Base-by-base conservation (phyloP, 2,797 vertebrate genomes). In the Nyctibius grandis region DNA sequence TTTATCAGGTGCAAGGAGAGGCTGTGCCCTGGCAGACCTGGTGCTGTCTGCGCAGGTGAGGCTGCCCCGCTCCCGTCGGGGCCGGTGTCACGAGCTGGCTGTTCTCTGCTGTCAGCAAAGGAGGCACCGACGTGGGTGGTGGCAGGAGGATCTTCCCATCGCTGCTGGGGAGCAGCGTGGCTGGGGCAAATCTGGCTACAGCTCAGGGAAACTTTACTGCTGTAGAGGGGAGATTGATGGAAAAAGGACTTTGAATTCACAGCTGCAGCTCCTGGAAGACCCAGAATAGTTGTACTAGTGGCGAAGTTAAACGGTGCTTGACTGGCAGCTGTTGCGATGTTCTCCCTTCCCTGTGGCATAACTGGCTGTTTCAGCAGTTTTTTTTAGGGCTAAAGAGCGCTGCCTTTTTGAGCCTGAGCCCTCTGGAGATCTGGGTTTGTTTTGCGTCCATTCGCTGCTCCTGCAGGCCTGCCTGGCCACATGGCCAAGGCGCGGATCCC, bases 241-340 rank as follows among this genome's bases (percentile, higher is more conserved):
- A 34, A 54, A 54, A 87, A 91, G 16, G 42, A 31, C 68, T 88
- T 33, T 6, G 23, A 72, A 31, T 28, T 38, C 25, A 17, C 61
- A 70, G 9, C 5, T 40, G 50, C 48, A 48, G 42, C 56, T 92
- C 42, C 29, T 45, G 31, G 34, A 40, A 67, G 42, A 67, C 11
- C 33, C 33, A 11, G 19, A 85, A 40, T n/a, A 51, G 22, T 59
- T 76, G 6, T 74, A 1, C 68, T 45, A 18, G 34, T 31, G 61
- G 18, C 1, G 1, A 74, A 68, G 68, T 65, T 61, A 42, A 72
- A 34, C 2, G 2, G 50, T 34, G 56, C 23, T 73, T 91, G 93
- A 59, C 69, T 91, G 93, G 57, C 91, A 86, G 94, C 77, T 86
- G 76, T 17, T 64, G 40, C 21, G 83, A 34, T 90, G 68, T 42